Base-by-base conservation (phyloP, 2,888 invertebrate genomes). In the Teinopalpus imperialis region DNA sequence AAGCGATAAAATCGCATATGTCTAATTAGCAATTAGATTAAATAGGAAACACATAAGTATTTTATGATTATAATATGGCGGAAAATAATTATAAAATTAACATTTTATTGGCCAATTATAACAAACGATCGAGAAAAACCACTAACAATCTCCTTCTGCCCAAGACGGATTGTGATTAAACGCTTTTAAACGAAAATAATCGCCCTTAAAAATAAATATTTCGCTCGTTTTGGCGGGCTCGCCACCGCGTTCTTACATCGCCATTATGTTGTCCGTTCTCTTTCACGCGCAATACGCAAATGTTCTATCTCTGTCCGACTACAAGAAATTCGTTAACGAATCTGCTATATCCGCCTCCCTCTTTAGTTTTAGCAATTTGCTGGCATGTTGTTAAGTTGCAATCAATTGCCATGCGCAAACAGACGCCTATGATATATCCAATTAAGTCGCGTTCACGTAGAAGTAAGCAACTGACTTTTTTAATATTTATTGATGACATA, bases 401-500 rank as follows among this genome's bases (percentile, higher is more conserved):
- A 89, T 89, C 89, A 89, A 89, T 89, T 89, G 88, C 74, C 86
- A 81, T 83, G 88, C 85, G 87, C 88, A 88, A 89, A 89, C 88
- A 89, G 82, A 88, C 86, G 82, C 83, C 85, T 89, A 88, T 89
- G 88, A 89, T 88, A 88, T 86, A 89, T 88, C 88, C 88, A 87
- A 89, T 89, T 89, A 89, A 82, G 78, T 75, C 56, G 69, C 54
- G 53, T 55, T 59, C 57, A 54, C 24, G 60, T 7, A 72, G 53
- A 74, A 61, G 51, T 68, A 26, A 27, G 80, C 58, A 70, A 49
- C 56, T 77, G 76, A 53, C 42, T 55, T 60, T 66, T 66, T 54
- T 23, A 32, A 23, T 29, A 18, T 14, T 35, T 32, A 24, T 18
- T 12, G 4, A 12, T n/a, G n/a, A n/a, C n/a, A n/a, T n/a, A n/a